phyloP scores from a whole-genome alignment of 2,888 invertebrate genomes.

The Anorthoa munda region DNA sequence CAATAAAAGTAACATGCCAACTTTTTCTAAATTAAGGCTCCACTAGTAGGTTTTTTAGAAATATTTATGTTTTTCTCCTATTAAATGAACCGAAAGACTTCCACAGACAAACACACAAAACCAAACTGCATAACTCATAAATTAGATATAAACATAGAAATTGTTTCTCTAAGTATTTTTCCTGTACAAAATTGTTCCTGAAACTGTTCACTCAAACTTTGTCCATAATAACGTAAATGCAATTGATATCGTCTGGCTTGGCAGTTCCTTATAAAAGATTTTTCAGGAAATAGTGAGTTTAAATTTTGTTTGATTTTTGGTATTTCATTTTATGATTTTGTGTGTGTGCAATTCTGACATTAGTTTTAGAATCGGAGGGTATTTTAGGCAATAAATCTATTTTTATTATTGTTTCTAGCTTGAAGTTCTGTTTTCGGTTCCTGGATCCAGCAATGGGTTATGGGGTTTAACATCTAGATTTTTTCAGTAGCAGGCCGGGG shows the following conservation, averaged over 20 bases:
- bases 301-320: conserved; percentile 6
- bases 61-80: too few relatives aligned
- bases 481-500: too few relatives aligned
- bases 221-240: conserved; percentile 9
- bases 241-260: conserved; percentile 41
- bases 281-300: conserved; percentile 18
- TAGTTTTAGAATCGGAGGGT: background rate
- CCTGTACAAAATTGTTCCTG: conserved; percentile 23
- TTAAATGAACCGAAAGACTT: background rate
- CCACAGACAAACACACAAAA: background rate
- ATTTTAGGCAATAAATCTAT: background rate
- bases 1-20: too few relatives aligned
- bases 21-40: too few relatives aligned
- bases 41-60: background rate
- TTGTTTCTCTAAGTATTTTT: conserved; percentile 40
- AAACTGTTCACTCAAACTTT: conserved; percentile 13
- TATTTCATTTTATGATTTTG: background rate
- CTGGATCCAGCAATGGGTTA: too few relatives aligned
- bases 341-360: background rate
- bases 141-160: conserved; percentile 22
- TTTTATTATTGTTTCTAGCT: background rate
- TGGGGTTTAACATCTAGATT: too few relatives aligned
- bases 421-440: too few relatives aligned
- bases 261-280: conserved; percentile 27
- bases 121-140: background rate